phyloP scores from a whole-genome alignment of 64 coral and sea anemone genomes.

The Hydrozoanthus tunicans region DNA sequence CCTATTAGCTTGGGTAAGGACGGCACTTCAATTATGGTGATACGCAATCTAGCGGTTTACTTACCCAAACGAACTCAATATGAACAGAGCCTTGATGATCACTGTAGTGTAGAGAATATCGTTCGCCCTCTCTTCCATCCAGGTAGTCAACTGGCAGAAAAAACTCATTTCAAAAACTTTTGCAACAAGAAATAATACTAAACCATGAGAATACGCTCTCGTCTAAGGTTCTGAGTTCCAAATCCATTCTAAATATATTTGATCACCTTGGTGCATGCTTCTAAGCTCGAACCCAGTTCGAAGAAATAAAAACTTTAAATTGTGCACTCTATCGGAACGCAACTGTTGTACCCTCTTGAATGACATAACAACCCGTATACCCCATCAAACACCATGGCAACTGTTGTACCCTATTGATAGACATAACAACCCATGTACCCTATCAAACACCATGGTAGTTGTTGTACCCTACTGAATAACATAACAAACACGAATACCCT shows the following conservation, averaged over 20 bases:
- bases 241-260: neutral
- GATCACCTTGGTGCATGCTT: too few relatives aligned
- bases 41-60: neutral
- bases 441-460: too few relatives aligned
- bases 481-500: too few relatives aligned
- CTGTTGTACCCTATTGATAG: too few relatives aligned
- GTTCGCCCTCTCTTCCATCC: conserved; percentile 28
- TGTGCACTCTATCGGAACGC: too few relatives aligned
- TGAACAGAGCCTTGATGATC: conserved; percentile 28
- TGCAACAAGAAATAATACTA: neutral
- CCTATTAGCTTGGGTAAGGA: neutral
- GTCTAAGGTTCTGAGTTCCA: neutral
- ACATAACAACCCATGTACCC: too few relatives aligned
- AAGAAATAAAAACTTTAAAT: too few relatives aligned
- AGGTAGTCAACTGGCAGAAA: conserved; percentile 33
- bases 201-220: neutral
- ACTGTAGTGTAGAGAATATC: neutral
- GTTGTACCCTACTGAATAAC: too few relatives aligned
- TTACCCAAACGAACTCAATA: conserved; percentile 48
- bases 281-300: too few relatives aligned
- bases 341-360: too few relatives aligned
- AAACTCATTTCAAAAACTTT: neutral
- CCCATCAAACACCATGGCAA: too few relatives aligned
- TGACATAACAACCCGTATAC: too few relatives aligned
- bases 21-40: neutral